A percentile compares a stretch with the other conserved stretches of the same genome.
Conservation (phyloP, 1,140 invertebrate genomes). For the Hyphantria cunea region DNA sequence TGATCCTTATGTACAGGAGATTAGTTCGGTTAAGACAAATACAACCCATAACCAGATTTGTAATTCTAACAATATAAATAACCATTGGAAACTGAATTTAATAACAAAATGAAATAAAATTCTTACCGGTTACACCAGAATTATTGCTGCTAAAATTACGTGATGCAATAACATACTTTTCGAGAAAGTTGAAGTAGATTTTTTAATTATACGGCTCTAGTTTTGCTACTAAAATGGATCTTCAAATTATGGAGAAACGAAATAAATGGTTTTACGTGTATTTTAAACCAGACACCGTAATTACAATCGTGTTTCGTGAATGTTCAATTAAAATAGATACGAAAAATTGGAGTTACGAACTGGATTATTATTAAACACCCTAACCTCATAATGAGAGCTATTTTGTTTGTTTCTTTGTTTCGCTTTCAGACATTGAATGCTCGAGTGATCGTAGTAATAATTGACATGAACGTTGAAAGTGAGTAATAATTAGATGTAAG, state of each 20-base stretch:
- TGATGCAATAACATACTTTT: not conserved
- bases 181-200: not conserved
- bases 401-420: no score
- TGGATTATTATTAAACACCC: no score
- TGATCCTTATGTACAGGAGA: no score
- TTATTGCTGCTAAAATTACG: not conserved
- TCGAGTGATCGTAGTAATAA: no score
- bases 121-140: not conserved
- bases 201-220: not conserved
- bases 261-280: not conserved
- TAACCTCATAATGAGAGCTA: no score
- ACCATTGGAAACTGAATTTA: not conserved
- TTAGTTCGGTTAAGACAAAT: no score
- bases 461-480: no score
- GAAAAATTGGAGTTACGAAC: no score
- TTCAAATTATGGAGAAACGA: not conserved
- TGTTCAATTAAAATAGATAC: no score
- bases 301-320: not conserved
- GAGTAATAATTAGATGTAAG: no score
- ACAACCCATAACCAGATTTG: no score
- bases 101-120: not conserved
- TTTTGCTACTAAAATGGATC: constrained; percentile 18
- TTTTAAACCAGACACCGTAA: not conserved
- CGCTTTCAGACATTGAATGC: no score
- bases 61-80: not conserved